Base-by-base conservation (phyloP, 2,888 invertebrate genomes). In the Watsonalla binaria region DNA sequence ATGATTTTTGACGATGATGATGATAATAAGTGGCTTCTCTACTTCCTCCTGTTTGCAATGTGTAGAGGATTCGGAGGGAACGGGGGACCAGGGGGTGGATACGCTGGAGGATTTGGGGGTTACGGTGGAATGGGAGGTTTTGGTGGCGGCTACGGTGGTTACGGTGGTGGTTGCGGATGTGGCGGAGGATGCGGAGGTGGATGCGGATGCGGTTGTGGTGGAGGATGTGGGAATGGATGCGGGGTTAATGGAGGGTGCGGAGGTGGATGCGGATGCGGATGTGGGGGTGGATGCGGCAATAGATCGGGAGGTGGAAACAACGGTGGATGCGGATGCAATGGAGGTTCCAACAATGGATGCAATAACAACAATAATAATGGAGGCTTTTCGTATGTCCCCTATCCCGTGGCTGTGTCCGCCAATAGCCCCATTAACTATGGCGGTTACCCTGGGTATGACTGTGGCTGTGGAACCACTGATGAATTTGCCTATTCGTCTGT, bases 11-110 rank as follows among this genome's bases (percentile, higher is more conserved):
- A 68, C 0, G 55, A 55, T 33, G 66, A 63, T 13, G 65, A 76
- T 9, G 70, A 73, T 46, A 66, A 72, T 53, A 68, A 73, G 37
- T 70, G 59, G 54, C 56, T 80, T 34, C 61, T 86, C 11, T 84
- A 76, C 51, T 75, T 74, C 51, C 65, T 86, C 2, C 64, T 87
- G 45, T 71, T 82, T 45, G 77, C 83, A 0, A 54, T 81, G 63
- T 78, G 60, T 24, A 80, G 58, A 7, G 57, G 57, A 5, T 55
- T 60, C 6, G 47, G 55, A 13, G 47, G 53, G 14, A 57, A 61
- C 13, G 55, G 65, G 0, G 58, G 61, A 9, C 46, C 59, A 5
- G 54, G 52, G 7, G 59, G 63, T 8, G 59, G 60, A 5, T 58
- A 46, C 46, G 57, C 58, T 7, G 61, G 62, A 6, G 57, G 65